These are phyloP conservation scores for Cyrtorhinus lividipennis DNA, from an alignment of 1,140 invertebrate species.

Conservation along the genomic window DNA sequence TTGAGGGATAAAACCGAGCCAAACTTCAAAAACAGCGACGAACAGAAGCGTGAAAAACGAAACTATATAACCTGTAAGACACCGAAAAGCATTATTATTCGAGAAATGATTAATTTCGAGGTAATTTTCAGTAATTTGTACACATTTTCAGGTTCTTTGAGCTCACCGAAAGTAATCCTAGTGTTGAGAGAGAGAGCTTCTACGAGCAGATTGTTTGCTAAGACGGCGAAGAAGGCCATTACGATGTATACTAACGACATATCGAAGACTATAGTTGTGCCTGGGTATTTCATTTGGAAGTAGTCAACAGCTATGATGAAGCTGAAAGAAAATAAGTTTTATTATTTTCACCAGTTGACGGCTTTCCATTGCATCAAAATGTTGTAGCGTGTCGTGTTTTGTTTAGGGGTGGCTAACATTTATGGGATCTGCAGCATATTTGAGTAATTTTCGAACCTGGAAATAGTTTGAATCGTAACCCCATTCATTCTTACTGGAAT, in stretches of 20 bases:
- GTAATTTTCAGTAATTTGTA: too few species aligned
- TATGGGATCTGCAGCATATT: not conserved
- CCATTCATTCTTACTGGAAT: too few species aligned
- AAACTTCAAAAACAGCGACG: slow-evolving; percentile 69
- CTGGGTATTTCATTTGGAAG: slow-evolving; percentile 68
- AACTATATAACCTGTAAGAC: slow-evolving; percentile 57
- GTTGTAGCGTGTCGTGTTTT: not conserved
- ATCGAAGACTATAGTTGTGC: slow-evolving; percentile 73
- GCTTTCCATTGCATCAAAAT: too few species aligned
- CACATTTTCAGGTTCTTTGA: too few species aligned
- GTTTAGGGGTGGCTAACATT: not conserved
- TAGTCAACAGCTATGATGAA: slow-evolving; percentile 84
- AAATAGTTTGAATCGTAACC: too few species aligned
- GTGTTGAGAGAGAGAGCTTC: slow-evolving; percentile 67
- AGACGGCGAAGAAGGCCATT: slow-evolving; percentile 69
- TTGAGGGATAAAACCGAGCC: slow-evolving; percentile 59
- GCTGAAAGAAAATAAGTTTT: slow-evolving; percentile 40
- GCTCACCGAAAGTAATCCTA: slow-evolving; percentile 76
- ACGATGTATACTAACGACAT: slow-evolving; percentile 82
- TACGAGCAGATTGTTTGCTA: slow-evolving; percentile 71
- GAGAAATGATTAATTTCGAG: too few species aligned
- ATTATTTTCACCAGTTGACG: too few species aligned
- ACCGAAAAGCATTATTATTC: slow-evolving; percentile 13
- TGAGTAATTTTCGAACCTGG: too few species aligned
- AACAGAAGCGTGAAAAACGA: slow-evolving; percentile 67